phyloP scores from a whole-genome alignment of 2,888 invertebrate genomes.

The Parnassius orleans region DNA sequence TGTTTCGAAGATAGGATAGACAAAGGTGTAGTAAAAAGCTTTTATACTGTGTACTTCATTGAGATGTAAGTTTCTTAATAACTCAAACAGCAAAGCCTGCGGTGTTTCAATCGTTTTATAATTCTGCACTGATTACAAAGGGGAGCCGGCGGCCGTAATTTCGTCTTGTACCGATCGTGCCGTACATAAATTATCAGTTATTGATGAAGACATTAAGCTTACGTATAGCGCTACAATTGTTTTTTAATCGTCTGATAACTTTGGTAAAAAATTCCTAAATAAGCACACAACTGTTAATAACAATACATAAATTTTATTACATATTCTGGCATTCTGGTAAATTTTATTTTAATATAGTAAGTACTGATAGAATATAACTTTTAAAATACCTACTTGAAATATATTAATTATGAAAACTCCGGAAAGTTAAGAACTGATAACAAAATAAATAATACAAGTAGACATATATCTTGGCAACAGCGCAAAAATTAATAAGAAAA shows the following conservation, averaged over 20 bases:
- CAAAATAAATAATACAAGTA: conserved; percentile 14
- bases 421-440: conserved; percentile 10
- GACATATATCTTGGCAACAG: conserved; percentile 11
- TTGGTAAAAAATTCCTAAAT: background rate
- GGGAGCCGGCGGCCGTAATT: conserved; percentile 83
- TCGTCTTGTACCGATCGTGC: conserved; percentile 78
- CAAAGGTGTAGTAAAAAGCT: background rate
- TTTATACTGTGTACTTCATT: conserved; percentile 37
- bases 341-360: no score
- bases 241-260: conserved; percentile 11
- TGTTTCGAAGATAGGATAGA: no score
- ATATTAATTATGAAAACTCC: conserved; percentile 28
- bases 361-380: no score
- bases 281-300: no score
- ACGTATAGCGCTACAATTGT: conserved; percentile 53
- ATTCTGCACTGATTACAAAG: conserved; percentile 80
- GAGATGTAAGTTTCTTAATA: conserved; percentile 63
- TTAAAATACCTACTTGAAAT: no score
- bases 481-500: conserved; percentile 20
- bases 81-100: conserved; percentile 60
- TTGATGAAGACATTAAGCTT: conserved; percentile 81
- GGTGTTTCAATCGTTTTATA: conserved; percentile 76
- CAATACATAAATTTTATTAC: no score
- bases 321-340: no score
- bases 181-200: conserved; percentile 80